Percentiles rank a stretch among this genome's conserved stretches.
These are phyloP conservation scores for Melikaiella ostensackeni DNA, from an alignment of 2,888 invertebrate species.

Conservation along the genomic window DNA sequence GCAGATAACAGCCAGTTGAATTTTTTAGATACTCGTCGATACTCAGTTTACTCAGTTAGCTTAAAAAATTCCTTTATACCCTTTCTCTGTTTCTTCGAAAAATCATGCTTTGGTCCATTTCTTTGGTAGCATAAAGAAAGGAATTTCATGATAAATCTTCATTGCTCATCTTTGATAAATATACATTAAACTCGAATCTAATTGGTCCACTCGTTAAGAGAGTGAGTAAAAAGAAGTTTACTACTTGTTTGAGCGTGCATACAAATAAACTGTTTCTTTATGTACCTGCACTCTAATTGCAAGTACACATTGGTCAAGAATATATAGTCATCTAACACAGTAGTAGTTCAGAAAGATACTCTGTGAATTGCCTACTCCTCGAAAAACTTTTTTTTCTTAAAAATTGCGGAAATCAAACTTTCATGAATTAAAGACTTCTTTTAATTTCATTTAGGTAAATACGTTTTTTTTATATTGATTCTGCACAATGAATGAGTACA, in stretches of 20 bases:
- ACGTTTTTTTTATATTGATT: no score
- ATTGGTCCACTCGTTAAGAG: slow-evolving; percentile 17
- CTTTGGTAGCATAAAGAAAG: background rate
- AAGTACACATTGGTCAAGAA: background rate
- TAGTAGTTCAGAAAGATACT: background rate
- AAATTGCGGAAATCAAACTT: background rate
- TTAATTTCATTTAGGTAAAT: background rate
- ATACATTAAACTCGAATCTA: background rate
- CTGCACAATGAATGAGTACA: no score
- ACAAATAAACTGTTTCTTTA: slow-evolving; percentile 9
- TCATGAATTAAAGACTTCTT: background rate
- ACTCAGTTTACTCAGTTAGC: no score
- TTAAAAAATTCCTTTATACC: no score
- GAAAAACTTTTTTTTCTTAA: no score
- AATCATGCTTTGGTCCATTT: background rate
- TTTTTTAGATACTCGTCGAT: background rate
- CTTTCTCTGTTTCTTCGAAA: background rate
- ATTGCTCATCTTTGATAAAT: background rate
- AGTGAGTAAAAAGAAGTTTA: slow-evolving; percentile 2
- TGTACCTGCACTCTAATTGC: background rate
- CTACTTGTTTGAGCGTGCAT: background rate
- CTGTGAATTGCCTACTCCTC: background rate
- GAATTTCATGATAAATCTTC: background rate
- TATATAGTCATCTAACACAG: background rate
- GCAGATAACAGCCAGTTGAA: no score